Percentiles rank a stretch among this genome's conserved stretches.
Evolutionary conservation across 2,113 vertebrate species (phyloP).

Genomic region (Clarias gariepinus): DNA sequence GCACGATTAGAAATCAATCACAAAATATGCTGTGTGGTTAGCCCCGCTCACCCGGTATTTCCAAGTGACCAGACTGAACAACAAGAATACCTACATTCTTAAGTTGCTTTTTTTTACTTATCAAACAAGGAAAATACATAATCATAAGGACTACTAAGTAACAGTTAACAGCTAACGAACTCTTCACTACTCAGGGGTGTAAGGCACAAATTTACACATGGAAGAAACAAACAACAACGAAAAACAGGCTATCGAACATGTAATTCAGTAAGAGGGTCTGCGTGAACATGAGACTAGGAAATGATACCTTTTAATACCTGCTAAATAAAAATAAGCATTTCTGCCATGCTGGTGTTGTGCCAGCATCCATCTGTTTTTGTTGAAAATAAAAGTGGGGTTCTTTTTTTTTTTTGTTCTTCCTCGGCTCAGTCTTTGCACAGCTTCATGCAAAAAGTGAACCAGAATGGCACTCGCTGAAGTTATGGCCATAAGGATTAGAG

Average conservation of each 20-base stretch:
- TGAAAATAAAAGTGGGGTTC: slow-evolving; percentile 34
- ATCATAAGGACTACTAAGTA: slow-evolving; percentile 72
- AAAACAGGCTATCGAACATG: slow-evolving; percentile 51
- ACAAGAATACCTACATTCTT: slow-evolving; percentile 79
- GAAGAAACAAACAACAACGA: slow-evolving; percentile 71
- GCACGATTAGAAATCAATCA: slow-evolving; percentile 80
- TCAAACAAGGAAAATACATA: slow-evolving; percentile 74
- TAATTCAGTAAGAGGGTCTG: slow-evolving; percentile 71
- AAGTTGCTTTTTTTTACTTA: slow-evolving; percentile 68
- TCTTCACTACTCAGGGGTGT: slow-evolving; percentile 95
- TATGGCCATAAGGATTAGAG: slow-evolving; percentile 79
- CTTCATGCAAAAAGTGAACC: slow-evolving; percentile 86
- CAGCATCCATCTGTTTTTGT: slow-evolving; percentile 63
- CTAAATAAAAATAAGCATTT: slow-evolving; percentile 65
- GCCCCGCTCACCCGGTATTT: slow-evolving; percentile 53
- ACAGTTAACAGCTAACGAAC: slow-evolving; percentile 85
- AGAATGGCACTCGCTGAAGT: slow-evolving; percentile 80
- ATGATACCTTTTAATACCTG: slow-evolving; percentile 77
- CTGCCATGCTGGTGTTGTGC: slow-evolving; percentile 31
- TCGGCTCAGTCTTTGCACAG: slow-evolving; percentile 69
- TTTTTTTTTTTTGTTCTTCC: slow-evolving; percentile 56
- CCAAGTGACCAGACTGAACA: slow-evolving; percentile 69
- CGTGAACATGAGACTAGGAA: slow-evolving; percentile 72
- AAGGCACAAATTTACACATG: slow-evolving; percentile 99
- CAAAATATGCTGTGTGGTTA: slow-evolving; percentile 59